These are phyloP conservation scores for Drosophila rufa DNA, from an alignment of 1,140 invertebrate genomes.

Conservation along the genomic window DNA sequence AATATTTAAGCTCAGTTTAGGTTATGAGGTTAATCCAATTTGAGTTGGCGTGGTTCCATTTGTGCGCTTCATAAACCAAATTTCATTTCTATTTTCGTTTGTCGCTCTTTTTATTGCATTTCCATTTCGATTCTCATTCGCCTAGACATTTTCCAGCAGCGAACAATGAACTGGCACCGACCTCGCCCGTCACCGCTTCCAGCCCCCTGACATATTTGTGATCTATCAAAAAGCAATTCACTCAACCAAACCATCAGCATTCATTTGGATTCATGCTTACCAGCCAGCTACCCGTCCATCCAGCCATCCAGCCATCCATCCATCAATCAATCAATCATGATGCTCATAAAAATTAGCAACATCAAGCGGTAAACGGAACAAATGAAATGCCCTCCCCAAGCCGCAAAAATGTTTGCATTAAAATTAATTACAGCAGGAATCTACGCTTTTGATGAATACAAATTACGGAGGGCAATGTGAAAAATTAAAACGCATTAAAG, in stretches of 20 bases:
- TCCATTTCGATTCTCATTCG: constrained; percentile 40
- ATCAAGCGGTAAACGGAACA: constrained; percentile 44
- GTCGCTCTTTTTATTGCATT: constrained; percentile 26
- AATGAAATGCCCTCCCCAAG: constrained; percentile 45
- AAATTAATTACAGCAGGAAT: constrained; percentile 69
- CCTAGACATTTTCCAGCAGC: constrained; percentile 12
- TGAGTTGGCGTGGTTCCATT: constrained; percentile 21
- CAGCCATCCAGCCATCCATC: constrained; percentile 39
- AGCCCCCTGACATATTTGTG: constrained; percentile 47
- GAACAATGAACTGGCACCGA: constrained; percentile 27
- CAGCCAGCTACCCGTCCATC: background rate
- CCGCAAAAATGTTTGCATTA: constrained; percentile 61
- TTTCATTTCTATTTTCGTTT: constrained; percentile 25
- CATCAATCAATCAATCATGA: constrained; percentile 75
- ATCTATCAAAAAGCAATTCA: constrained; percentile 77
- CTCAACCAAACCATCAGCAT: constrained; percentile 63
- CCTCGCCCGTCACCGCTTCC: background rate
- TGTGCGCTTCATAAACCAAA: constrained; percentile 34
- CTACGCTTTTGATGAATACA: constrained; percentile 46
- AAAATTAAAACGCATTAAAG: constrained; percentile 43
- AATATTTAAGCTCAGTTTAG: constrained; percentile 1
- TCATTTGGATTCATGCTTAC: constrained; percentile 51
- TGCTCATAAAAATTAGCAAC: constrained; percentile 77
- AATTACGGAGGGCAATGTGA: constrained; percentile 39
- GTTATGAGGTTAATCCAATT: constrained; percentile 49